These are phyloP conservation scores for Eretmocerus hayati DNA, from an alignment of 2,888 invertebrate genomes.

Conservation along the genomic window DNA sequence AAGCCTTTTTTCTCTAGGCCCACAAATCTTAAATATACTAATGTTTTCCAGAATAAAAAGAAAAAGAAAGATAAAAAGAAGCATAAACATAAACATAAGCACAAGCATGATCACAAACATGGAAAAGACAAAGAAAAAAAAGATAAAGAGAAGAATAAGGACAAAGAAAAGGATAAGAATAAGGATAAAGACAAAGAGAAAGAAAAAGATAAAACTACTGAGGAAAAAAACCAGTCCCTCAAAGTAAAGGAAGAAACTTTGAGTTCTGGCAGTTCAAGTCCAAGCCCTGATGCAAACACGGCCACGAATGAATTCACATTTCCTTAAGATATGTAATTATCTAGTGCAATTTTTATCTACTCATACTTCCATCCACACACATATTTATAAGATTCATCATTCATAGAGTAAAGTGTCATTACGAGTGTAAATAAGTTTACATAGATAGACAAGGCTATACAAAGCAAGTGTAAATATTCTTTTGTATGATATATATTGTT, in stretches of 20 bases:
- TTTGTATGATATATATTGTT: no score
- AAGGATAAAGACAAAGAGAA: conserved; percentile 60
- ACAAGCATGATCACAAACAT: conserved; percentile 55
- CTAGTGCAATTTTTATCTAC: neutral
- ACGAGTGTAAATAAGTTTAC: no score
- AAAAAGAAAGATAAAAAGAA: conserved; percentile 89
- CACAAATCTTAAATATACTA: no score
- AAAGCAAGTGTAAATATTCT: no score
- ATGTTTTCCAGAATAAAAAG: conserved; percentile 49
- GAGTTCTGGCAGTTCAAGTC: conserved; percentile 70
- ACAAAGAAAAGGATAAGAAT: conserved; percentile 60
- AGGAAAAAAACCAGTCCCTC: conserved; percentile 52
- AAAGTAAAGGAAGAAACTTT: conserved; percentile 68
- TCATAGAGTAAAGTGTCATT: no score
- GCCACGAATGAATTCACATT: conserved; percentile 38
- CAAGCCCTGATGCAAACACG: conserved; percentile 57
- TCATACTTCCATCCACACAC: no score
- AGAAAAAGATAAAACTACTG: conserved; percentile 46
- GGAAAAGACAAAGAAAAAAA: conserved; percentile 49
- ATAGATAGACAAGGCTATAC: no score
- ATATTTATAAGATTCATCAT: no score
- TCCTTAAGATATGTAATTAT: conserved; percentile 28
- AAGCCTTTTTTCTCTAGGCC: no score
- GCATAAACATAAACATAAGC: conserved; percentile 67
- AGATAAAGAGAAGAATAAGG: conserved; percentile 57